Conservation (phyloP, 2,113 vertebrate species). For the Pelusios castaneus region DNA sequence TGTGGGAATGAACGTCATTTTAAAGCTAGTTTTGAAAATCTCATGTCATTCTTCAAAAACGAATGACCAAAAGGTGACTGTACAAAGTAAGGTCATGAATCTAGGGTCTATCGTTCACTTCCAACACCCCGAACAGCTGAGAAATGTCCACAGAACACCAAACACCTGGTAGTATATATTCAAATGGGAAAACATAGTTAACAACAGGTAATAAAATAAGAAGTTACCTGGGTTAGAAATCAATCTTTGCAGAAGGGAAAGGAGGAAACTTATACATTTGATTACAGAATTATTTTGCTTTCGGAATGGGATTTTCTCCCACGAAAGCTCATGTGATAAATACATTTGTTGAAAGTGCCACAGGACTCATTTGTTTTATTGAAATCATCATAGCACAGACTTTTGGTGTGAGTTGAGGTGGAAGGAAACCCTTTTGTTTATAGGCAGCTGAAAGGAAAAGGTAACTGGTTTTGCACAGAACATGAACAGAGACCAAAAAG, state of each 20-base stretch:
- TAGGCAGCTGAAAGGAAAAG: not conserved
- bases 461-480: not conserved
- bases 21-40: not conserved
- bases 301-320: not conserved
- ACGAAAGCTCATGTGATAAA: no score
- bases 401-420: fast-evolving
- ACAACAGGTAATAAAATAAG: not conserved
- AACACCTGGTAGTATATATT: not conserved
- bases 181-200: not conserved
- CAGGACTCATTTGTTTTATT: not conserved
- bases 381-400: not conserved
- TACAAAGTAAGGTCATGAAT: not conserved
- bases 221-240: not conserved
- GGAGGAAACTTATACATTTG: not conserved
- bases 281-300: not conserved
- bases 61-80: not conserved
- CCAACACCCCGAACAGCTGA: not conserved
- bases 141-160: not conserved
- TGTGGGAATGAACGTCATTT: not conserved
- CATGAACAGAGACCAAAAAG: fast-evolving
- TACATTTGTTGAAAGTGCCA: no score
- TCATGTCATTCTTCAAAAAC: not conserved
- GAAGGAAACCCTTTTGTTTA: not conserved
- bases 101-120: no score
- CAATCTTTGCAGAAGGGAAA: not conserved